Base-by-base conservation (phyloP, 2,888 invertebrate species). In the Oeneis ivallda region DNA sequence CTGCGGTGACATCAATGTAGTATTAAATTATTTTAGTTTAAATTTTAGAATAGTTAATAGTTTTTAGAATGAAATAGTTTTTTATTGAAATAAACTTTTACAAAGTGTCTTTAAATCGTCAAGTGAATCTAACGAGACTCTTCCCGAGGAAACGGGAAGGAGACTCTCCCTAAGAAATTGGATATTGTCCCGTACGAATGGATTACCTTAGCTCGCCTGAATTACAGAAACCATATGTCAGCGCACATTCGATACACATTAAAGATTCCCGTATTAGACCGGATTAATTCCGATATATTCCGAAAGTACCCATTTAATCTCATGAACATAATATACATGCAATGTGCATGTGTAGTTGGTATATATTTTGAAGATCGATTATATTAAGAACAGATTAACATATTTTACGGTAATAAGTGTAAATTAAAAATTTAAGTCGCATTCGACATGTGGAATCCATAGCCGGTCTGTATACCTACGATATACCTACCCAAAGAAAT, bases 141-240 rank as follows among this genome's bases (percentile, higher is more conserved):
- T 39, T 53, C 34, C 34, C 75, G 78, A 79, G 78, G 72, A 82
- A 77, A 75, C 75, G 82, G 79, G 84, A 83, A 80, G 79, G 83
- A 79, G 79, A 75, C 77, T 77, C 79, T 81, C 85, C 86, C 87
- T 79, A 72, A 69, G 91, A 83, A 90, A 91, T 84, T 75, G 75
- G 85, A 92, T 89, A 89, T 81, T 78, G 76, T 76, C 76, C 82
- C 77, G 78, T 78, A 77, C 82, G 81, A 86, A 83, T 84, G 87
- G 90, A 90, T 91, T 91, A 91, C 87, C 75, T 78, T 75, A 76
- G 79, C 80, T 84, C 79, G 84, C 82, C 87, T 86, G 88, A 89
- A 91, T 90, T 89, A 92, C 87, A 85, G 91, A 92, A 91, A 90
- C 92, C 92, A 86, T 92, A 92, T 78, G 79, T 79, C 82, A 75